These are phyloP conservation scores for Escarpia spicata DNA, from an alignment of 2,888 invertebrate species.

Conservation along the genomic window DNA sequence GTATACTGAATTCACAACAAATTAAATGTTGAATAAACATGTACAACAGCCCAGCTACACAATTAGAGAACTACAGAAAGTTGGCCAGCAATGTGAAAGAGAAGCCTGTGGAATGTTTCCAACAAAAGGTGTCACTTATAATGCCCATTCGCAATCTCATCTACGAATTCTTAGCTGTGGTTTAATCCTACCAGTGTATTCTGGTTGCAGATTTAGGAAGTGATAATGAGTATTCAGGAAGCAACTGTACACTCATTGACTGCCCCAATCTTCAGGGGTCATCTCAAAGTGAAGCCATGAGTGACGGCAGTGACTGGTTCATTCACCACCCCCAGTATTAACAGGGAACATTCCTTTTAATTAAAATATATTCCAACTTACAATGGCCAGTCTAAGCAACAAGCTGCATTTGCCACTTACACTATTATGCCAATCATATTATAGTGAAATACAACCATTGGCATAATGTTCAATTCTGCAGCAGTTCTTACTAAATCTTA, in stretches of 20 bases:
- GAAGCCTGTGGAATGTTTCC: not conserved
- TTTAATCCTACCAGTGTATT: not conserved
- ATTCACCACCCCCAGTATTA: too few species aligned
- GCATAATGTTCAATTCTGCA: too few species aligned
- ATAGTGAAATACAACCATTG: too few species aligned
- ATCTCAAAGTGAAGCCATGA: not conserved
- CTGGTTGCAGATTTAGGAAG: not conserved
- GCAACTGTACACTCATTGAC: not conserved
- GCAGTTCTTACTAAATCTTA: too few species aligned
- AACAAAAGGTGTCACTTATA: not conserved
- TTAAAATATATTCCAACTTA: too few species aligned
- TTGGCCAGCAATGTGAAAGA: not conserved
- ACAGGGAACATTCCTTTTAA: too few species aligned
- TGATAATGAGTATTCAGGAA: slow-evolving; percentile 5
- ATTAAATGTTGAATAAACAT: not conserved
- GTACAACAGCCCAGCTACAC: not conserved
- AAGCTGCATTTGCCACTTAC: too few species aligned
- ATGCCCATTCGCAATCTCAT: not conserved
- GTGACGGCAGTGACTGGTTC: too few species aligned
- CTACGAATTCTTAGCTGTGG: not conserved
- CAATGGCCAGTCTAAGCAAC: too few species aligned
- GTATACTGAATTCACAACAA: not conserved
- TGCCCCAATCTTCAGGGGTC: not conserved
- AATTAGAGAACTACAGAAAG: not conserved
- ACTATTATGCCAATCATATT: too few species aligned